phyloP scores from a whole-genome alignment of 1,140 invertebrate genomes.

The Eueides isabella region DNA sequence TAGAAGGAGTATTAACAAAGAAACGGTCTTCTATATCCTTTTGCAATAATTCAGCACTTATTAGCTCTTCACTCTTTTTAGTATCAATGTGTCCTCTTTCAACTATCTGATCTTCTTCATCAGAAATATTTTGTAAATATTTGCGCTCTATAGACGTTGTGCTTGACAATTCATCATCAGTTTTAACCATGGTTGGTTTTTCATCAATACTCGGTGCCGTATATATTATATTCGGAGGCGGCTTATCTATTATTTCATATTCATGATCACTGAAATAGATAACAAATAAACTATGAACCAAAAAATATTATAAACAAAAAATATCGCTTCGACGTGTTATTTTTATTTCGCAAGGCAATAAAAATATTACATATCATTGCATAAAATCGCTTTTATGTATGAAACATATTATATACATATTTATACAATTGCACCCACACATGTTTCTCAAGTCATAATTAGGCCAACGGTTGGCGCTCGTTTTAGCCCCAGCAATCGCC shows the following conservation, averaged over 20 bases:
- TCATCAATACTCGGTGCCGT: constrained; percentile 62
- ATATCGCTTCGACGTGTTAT: not conserved
- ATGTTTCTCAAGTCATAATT: constrained; percentile 70
- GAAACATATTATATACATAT: not conserved
- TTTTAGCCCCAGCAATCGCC: constrained; percentile 77
- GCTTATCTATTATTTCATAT: constrained; percentile 90
- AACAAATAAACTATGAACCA: not conserved
- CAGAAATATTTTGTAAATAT: constrained; percentile 69
- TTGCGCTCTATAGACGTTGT: constrained; percentile 76
- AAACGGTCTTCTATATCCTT: constrained; percentile 83
- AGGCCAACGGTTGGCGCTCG: constrained; percentile 76
- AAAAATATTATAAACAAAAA: not conserved
- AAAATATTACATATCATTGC: not conserved
- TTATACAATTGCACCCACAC: constrained; percentile 68
- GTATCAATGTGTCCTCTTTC: constrained; percentile 62
- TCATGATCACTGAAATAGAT: constrained; percentile 90
- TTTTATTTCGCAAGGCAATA: not conserved
- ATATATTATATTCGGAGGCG: constrained; percentile 68
- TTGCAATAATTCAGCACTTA: constrained; percentile 75
- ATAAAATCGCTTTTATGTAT: constrained; percentile 5
- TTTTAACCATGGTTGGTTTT: constrained; percentile 60
- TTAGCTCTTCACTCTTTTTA: constrained; percentile 75
- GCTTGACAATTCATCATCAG: constrained; percentile 78
- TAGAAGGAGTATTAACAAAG: constrained; percentile 81
- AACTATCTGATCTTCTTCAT: constrained; percentile 67